Evolutionary conservation across 2,888 invertebrate genomes (phyloP), one percentile per base, ranked within the genome.

Genomic region (Homarus gammarus): DNA sequence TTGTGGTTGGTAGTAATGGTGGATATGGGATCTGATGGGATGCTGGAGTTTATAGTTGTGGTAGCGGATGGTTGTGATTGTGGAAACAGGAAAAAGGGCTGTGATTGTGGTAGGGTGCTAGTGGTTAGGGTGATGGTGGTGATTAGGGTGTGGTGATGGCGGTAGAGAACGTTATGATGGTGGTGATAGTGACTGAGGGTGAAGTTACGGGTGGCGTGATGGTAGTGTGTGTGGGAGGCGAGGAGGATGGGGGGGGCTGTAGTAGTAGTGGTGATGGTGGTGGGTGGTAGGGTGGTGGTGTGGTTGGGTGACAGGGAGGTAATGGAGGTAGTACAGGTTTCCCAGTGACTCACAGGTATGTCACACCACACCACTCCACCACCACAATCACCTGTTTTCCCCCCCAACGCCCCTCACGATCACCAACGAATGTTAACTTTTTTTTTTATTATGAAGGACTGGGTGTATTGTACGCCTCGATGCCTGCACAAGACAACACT

Each of bases 141-240:
- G 31, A 12, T 31, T 27, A 51, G n/a, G 27, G 78, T 56, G 78
- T 56, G 78, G 51, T 78, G 78, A 2, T 78, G 78, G 8, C 10
- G 15, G 6, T 70, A 8, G 2, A 27, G 51, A 18, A 22, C 18
- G 56, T 3, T 56, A 22, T 12, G 18, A 15, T 56, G 18, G 18
- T 56, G 64, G 64, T 64, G 64, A 49, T 49, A 49, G 1, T 49
- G 49, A 12, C 8, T 12, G 49, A 22, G 18, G 56, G 56, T 56
- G 64, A 8, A 27, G 64, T 27, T 44, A 12, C 44, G 44, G 44
- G 44, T 12, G 44, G 44, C 44, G 44, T n/a, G n/a, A n/a, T n/a
- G n/a, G n/a, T n/a, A n/a, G n/a, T n/a, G n/a, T n/a, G n/a, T n/a
- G n/a, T n/a, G n/a, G n/a, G 27, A n/a, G n/a, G 78, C 33, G 78